Evolutionary conservation across 2,113 vertebrate genomes (phyloP).

Genomic region (Columba livia): DNA sequence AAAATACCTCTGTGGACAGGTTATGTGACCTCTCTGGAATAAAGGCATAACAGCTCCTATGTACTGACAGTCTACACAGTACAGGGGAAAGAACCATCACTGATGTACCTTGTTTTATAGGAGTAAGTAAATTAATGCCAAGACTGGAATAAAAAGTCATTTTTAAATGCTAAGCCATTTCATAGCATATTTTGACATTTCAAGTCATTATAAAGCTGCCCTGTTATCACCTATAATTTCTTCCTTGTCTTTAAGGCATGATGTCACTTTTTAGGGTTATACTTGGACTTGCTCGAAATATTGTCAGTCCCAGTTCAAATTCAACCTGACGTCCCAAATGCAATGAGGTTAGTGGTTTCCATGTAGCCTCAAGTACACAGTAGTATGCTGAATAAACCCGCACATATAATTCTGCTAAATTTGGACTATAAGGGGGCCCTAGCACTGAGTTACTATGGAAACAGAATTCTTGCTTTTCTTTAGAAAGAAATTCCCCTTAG

Average conservation of each 20-base stretch:
- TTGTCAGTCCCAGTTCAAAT: background rate
- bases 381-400: constrained; percentile 62
- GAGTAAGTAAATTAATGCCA: background rate
- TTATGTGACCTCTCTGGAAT: background rate
- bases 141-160: background rate
- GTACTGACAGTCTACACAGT: background rate
- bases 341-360: constrained; percentile 47
- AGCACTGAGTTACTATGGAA: constrained; percentile 77
- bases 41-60: background rate
- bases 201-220: background rate
- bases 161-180: background rate
- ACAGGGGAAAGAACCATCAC: background rate
- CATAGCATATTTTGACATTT: background rate
- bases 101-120: background rate
- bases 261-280: background rate
- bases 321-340: constrained; percentile 39
- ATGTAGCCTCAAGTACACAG: constrained; percentile 48
- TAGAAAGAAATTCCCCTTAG: constrained; percentile 69
- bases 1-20: background rate
- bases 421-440: constrained; percentile 70
- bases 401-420: constrained; percentile 74
- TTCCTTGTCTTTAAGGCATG: background rate
- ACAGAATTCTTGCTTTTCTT: constrained; percentile 73
- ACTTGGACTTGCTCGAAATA: background rate
- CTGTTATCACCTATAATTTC: background rate